These are phyloP conservation scores for Drosophila colorata DNA, from an alignment of 2,888 invertebrate genomes.

Conservation along the genomic window DNA sequence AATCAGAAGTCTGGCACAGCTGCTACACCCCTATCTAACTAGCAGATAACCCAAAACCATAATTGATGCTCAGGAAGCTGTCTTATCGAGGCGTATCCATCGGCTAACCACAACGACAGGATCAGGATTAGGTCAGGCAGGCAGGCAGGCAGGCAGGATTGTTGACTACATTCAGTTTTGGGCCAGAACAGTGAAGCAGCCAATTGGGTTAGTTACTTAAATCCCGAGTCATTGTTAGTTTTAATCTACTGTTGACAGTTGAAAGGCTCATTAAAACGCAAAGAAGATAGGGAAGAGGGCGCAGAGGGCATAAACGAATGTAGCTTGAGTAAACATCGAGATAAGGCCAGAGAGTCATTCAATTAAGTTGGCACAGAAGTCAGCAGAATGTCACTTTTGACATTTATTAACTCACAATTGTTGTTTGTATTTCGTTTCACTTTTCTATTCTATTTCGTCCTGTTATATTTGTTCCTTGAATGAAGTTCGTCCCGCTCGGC, in stretches of 20 bases:
- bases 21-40: conserved; percentile 37
- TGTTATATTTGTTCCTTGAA: conserved; percentile 14
- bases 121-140: conserved; percentile 10
- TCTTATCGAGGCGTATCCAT: conserved; percentile 26
- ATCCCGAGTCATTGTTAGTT: conserved; percentile 36
- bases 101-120: conserved; percentile 13
- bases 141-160: no score
- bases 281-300: conserved; percentile 11
- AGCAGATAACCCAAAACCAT: conserved; percentile 20
- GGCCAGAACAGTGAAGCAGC: not conserved
- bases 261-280: conserved; percentile 65
- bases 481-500: conserved; percentile 20
- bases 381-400: conserved; percentile 66
- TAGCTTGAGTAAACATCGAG: conserved; percentile 45
- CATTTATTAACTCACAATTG: conserved; percentile 76
- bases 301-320: conserved; percentile 1
- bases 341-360: conserved; percentile 60
- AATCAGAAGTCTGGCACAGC: conserved; percentile 10
- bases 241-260: conserved; percentile 69
- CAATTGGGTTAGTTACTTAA: conserved; percentile 35
- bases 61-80: conserved; percentile 17
- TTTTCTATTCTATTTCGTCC: not conserved
- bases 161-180: no score
- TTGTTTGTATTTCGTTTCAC: conserved; percentile 34
- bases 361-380: conserved; percentile 66